These are phyloP conservation scores for Limosa lapponica DNA, from an alignment of 2,797 vertebrate genomes.

Conservation along the genomic window DNA sequence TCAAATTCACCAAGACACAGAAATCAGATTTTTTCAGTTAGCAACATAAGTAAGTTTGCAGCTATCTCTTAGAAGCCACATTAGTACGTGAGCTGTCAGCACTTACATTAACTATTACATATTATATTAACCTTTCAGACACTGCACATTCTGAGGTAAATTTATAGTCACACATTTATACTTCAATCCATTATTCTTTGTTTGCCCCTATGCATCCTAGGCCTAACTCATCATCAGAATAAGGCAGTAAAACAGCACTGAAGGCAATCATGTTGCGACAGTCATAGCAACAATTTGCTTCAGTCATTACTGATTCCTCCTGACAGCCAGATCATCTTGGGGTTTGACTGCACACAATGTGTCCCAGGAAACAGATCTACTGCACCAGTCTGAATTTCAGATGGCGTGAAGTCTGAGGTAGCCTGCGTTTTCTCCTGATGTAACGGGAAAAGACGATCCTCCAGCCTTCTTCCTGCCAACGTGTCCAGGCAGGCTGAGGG, in stretches of 20 bases:
- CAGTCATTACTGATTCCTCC: not conserved
- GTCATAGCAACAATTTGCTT: not conserved
- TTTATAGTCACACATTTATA: not conserved
- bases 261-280: not conserved
- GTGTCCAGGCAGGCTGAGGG: accelerated
- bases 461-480: not conserved
- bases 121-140: conserved; percentile 9
- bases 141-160: not conserved
- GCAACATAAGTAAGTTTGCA: not conserved
- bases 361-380: not conserved
- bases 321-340: not conserved
- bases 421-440: not conserved
- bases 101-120: not conserved
- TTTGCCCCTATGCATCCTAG: not conserved
- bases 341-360: accelerated
- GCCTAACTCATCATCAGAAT: not conserved
- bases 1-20: not conserved
- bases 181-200: not conserved
- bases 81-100: not conserved
- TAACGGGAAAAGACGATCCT: not conserved
- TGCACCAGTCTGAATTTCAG: not conserved
- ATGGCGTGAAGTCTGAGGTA: not conserved
- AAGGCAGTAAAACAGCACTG: not conserved
- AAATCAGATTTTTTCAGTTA: not conserved
- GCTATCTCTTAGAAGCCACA: not conserved